These are phyloP conservation scores for Rhynchophorus ferrugineus DNA, from an alignment of 1,140 invertebrate species.

Conservation along the genomic window DNA sequence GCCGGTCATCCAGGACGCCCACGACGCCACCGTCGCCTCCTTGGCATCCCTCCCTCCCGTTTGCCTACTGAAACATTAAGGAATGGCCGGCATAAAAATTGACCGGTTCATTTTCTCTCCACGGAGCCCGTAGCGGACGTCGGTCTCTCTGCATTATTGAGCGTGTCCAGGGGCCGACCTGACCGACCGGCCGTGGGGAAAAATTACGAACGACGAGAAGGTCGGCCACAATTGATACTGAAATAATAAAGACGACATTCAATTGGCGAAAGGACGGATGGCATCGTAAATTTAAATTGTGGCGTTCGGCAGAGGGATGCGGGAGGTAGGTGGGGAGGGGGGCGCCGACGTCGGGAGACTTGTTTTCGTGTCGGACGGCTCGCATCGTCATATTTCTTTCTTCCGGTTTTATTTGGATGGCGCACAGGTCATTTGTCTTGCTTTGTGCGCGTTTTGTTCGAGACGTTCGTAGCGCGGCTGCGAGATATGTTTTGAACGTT, in stretches of 20 bases:
- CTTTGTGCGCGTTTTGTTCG: too few relatives aligned
- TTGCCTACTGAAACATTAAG: constrained; percentile 27
- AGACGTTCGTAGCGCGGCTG: too few relatives aligned
- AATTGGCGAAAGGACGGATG: constrained; percentile 11
- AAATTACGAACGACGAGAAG: constrained; percentile 27
- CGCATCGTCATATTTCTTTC: not conserved
- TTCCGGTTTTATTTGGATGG: not conserved
- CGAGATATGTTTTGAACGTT: too few relatives aligned
- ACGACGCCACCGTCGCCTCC: not conserved
- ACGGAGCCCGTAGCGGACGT: constrained; percentile 24
- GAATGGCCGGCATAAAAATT: constrained; percentile 28
- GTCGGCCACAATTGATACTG: constrained; percentile 29
- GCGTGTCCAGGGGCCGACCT: constrained; percentile 17
- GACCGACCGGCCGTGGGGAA: constrained; percentile 28
- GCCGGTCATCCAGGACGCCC: too few relatives aligned
- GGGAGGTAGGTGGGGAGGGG: too few relatives aligned
- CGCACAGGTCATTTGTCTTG: too few relatives aligned
- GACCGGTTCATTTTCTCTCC: constrained; percentile 32
- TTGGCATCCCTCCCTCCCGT: constrained; percentile 1
- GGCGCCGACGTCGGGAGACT: too few relatives aligned
- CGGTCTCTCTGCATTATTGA: constrained; percentile 32
- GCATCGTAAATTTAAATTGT: constrained; percentile 12
- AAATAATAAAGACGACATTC: constrained; percentile 29
- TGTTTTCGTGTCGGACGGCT: not conserved
- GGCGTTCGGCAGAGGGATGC: not conserved